Percentiles rank a stretch among this genome's conserved stretches.
These are phyloP conservation scores for Mormyrus proboscirostris DNA, from an alignment of 2,797 vertebrate species.

Conservation along the genomic window DNA sequence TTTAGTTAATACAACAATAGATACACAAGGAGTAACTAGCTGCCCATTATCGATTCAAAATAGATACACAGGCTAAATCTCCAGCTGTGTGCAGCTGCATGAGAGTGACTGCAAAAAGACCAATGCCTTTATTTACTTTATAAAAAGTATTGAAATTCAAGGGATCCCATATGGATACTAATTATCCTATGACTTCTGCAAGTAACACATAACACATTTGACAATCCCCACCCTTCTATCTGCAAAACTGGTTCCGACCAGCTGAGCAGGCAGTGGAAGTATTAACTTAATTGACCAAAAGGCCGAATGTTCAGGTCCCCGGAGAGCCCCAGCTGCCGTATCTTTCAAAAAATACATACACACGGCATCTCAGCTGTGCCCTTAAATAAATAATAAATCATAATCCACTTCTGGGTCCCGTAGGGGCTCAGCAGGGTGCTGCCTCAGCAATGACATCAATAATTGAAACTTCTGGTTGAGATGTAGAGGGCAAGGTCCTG, in stretches of 20 bases:
- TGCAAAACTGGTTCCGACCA: background rate
- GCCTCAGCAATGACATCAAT: constrained; percentile 10
- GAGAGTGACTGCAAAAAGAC: background rate
- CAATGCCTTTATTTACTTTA: background rate
- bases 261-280: background rate
- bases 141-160: background rate
- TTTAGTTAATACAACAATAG: background rate
- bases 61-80: background rate
- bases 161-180: background rate
- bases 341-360: background rate
- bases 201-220: background rate
- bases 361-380: background rate
- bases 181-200: background rate
- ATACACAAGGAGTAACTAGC: background rate
- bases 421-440: background rate
- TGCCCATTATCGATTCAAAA: background rate
- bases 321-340: background rate
- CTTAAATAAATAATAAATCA: constrained; percentile 15
- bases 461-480: constrained; percentile 4
- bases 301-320: background rate
- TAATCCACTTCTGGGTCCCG: background rate
- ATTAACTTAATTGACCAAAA: constrained; percentile 1
- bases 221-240: background rate
- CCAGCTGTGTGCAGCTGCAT: background rate
- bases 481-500: background rate